Percentiles rank a stretch among this genome's conserved stretches.
Evolutionary conservation across 1,140 invertebrate genomes (phyloP).

Genomic region (Brachionus manjavacas): DNA sequence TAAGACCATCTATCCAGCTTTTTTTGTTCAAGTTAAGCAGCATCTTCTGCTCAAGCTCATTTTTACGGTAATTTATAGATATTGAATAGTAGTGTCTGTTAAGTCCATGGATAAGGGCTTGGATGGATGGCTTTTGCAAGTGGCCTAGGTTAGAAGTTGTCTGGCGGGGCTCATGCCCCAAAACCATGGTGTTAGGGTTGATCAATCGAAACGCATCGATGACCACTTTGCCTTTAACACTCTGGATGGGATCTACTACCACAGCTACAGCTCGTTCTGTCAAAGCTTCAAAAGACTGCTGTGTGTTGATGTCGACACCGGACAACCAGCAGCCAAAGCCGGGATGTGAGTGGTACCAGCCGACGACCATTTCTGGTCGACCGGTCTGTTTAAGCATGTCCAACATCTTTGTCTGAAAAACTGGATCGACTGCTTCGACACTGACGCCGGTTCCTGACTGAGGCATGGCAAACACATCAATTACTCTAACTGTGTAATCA

Average conservation of each 20-base stretch:
- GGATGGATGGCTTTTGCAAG: slow-evolving; percentile 96
- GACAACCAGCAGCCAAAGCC: slow-evolving; percentile 99
- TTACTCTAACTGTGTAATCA: slow-evolving; percentile 97
- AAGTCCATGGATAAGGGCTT: slow-evolving; percentile 93
- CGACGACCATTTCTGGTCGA: slow-evolving; percentile 96
- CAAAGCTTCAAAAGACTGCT: slow-evolving; percentile 97
- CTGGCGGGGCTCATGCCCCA: slow-evolving; percentile 95
- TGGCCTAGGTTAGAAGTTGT: slow-evolving; percentile 98
- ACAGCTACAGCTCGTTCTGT: slow-evolving; percentile 97
- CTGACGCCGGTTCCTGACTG: slow-evolving; percentile 96
- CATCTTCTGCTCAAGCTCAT: slow-evolving; percentile 98
- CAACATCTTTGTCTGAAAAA: slow-evolving; percentile 99
- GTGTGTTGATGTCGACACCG: slow-evolving; percentile 98
- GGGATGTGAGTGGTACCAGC: slow-evolving; percentile 99
- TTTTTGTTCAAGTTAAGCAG: slow-evolving; percentile 96
- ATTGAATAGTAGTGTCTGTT: slow-evolving; percentile 99
- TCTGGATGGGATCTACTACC: slow-evolving; percentile 98
- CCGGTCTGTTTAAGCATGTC: slow-evolving; percentile 99
- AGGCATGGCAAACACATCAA: slow-evolving; percentile 99
- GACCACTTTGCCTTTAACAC: slow-evolving; percentile 79
- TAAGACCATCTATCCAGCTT: slow-evolving; percentile 97
- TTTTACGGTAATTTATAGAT: slow-evolving; percentile 98
- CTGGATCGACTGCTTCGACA: slow-evolving; percentile 98
- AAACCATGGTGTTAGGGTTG: slow-evolving; percentile 97
- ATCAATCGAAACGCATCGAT: slow-evolving; percentile 71